phyloP scores from a whole-genome alignment of 35 echinoderm and acorn worm genomes.

The Eucidaris tribuloides region DNA sequence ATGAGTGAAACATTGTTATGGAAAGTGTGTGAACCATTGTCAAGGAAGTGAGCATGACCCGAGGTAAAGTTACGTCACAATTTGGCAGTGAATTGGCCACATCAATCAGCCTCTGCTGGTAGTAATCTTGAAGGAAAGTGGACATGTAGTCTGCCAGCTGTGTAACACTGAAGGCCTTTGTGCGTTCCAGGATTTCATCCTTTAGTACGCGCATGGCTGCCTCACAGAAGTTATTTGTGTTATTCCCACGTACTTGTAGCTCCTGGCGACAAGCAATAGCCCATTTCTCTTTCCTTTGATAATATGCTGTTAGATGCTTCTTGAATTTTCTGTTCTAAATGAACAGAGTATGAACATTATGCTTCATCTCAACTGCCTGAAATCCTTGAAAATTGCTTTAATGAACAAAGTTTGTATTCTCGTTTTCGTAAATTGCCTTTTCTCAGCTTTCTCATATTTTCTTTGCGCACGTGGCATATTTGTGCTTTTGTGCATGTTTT shows the following conservation, averaged over 20 bases:
- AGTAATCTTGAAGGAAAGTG: constrained; percentile 36
- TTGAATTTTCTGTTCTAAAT: constrained; percentile 40
- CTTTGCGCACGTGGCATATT: too few species aligned
- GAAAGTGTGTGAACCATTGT: too few species aligned
- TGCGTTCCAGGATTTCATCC: constrained; percentile 49
- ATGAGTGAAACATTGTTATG: too few species aligned
- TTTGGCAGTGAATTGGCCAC: too few species aligned
- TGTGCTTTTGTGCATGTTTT: too few species aligned
- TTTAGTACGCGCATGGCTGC: constrained; percentile 64
- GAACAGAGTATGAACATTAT: background rate
- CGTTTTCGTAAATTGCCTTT: too few species aligned
- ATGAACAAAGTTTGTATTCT: too few species aligned
- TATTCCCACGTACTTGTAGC: constrained; percentile 19
- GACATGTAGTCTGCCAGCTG: constrained; percentile 53
- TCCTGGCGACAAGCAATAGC: constrained; percentile 14
- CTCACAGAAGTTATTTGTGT: constrained; percentile 69
- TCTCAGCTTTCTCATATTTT: too few species aligned
- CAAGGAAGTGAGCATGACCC: too few species aligned
- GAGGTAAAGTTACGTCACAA: too few species aligned
- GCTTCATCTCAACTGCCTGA: background rate
- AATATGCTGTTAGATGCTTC: constrained; percentile 11
- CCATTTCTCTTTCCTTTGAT: constrained; percentile 23
- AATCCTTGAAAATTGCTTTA: too few species aligned
- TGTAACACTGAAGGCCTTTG: constrained; percentile 38
- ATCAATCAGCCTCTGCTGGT: constrained; percentile 26